These are phyloP conservation scores for Lymantria dispar DNA, from an alignment of 2,888 invertebrate genomes.

Conservation along the genomic window DNA sequence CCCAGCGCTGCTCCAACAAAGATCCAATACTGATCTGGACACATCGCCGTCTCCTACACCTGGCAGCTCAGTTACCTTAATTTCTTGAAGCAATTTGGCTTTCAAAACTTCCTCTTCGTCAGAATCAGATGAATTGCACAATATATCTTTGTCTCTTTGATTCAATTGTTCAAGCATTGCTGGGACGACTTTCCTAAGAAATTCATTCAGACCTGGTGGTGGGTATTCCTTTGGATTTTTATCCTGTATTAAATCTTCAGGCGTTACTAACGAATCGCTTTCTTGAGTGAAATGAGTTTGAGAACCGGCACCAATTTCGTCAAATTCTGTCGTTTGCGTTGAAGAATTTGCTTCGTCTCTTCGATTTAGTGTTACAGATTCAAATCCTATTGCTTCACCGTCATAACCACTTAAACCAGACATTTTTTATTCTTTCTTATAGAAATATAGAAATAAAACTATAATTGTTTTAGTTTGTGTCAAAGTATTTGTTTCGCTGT, in stretches of 20 bases:
- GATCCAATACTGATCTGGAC: conserved; percentile 44
- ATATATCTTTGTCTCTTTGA: conserved; percentile 45
- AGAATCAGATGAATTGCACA: conserved; percentile 59
- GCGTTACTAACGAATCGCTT: conserved; percentile 45
- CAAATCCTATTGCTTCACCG: conserved; percentile 64
- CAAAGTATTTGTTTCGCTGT: conserved; percentile 14
- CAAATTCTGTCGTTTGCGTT: conserved; percentile 60
- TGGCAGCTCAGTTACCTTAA: conserved; percentile 41
- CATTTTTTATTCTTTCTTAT: conserved; percentile 39
- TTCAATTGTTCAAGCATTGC: conserved; percentile 63
- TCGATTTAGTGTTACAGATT: conserved; percentile 45
- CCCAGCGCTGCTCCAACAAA: conserved; percentile 65
- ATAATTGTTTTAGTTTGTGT: neutral
- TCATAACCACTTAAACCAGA: conserved; percentile 65
- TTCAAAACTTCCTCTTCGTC: conserved; percentile 60
- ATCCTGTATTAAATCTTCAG: conserved; percentile 50
- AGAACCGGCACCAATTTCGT: conserved; percentile 40
- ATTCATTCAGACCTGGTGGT: conserved; percentile 60
- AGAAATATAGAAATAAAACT: neutral
- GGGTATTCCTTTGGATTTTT: conserved; percentile 50
- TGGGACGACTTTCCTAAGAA: conserved; percentile 63
- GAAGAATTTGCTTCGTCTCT: conserved; percentile 38
- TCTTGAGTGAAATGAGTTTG: conserved; percentile 53
- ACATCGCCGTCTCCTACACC: conserved; percentile 55
- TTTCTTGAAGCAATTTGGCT: conserved; percentile 59